Evolutionary conservation across 2,797 vertebrate species (phyloP).

Genomic region (Scolopax rusticola): DNA sequence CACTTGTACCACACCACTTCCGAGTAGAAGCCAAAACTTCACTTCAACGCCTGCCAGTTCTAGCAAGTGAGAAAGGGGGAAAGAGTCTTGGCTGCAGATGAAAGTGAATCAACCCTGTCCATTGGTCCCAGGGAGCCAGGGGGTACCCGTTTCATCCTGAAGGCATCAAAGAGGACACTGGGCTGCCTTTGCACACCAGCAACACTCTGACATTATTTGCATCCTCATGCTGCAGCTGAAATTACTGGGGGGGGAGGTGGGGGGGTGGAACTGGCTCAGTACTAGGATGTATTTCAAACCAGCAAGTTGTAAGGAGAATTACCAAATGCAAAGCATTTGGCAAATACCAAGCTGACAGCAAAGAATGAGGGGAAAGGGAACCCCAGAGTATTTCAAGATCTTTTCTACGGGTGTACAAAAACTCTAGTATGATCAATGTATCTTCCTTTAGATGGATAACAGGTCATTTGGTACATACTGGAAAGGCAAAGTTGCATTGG

Average conservation of each 20-base stretch:
- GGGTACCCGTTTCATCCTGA: not conserved
- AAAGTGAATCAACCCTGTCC: not conserved
- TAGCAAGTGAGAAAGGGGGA: not conserved
- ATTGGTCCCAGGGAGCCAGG: not conserved
- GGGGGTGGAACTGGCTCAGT: not conserved
- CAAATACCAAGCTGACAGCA: not conserved
- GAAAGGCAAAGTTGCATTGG: not conserved
- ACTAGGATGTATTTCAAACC: not conserved
- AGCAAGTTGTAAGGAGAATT: not conserved
- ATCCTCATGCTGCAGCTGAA: not conserved
- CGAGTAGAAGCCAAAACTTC: not conserved
- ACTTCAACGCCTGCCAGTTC: not conserved
- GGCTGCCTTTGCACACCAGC: not conserved
- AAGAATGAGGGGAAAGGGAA: not conserved
- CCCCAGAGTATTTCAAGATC: not conserved
- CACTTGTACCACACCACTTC: not conserved
- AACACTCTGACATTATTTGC: not conserved
- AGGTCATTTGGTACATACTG: fast-evolving
- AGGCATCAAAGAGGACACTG: not conserved
- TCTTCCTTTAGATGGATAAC: not conserved
- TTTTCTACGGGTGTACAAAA: not conserved
- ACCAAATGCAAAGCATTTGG: not conserved
- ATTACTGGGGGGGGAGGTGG: not conserved
- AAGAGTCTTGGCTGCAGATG: not conserved
- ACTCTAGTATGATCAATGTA: not conserved